Base-by-base conservation (phyloP, 2,797 vertebrate species). In the Phylloscopus collybita region DNA sequence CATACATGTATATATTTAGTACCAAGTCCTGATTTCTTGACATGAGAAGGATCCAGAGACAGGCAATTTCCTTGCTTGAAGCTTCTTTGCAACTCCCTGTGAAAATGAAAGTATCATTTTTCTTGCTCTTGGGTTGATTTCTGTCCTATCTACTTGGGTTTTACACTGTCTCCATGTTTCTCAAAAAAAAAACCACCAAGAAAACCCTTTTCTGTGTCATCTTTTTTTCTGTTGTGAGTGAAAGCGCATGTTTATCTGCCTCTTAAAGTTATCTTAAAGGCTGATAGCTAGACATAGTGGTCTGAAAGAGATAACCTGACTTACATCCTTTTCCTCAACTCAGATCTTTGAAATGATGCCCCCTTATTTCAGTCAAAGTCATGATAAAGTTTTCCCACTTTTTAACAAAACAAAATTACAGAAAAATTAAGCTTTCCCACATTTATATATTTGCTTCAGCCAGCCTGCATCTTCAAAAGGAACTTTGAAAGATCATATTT, bases 91-190 rank as follows among this genome's bases (percentile, higher is more conserved):
- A 84, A 7, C 16, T 57, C 7, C 18, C 5, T 9, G 1, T 34
- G 30, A 57, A 74, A 87, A 79, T 7, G 69, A 34, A 61, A 54
- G 1, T 6, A 13, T 34, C 16, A 2, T 64, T 81, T 79, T 62
- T 83, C 40, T 14, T 79, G 30, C 11, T 86, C 22, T 80, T 30
- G 29, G 23, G 15, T 66, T 74, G 42, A 64, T 60, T 21, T 57
- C 5, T 67, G 18, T 61, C 38, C 73, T 27, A 13, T 56, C 22
- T 76, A 22, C 9, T 45, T 22, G 20, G 9, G 27, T 70, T 51
- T 64, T 74, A 47, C 2, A 7, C 26, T 0, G 0, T 6, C 3
- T 2, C 19, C 27, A 30, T 8, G 8, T 34, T 51, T 62, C 50
- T 50, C 21, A 14, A 50, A 20, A 19, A 30, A 61, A 40, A 64